Base-by-base conservation (phyloP, 53 echinoderm and acorn worm genomes). In the Arbacia lixula region DNA sequence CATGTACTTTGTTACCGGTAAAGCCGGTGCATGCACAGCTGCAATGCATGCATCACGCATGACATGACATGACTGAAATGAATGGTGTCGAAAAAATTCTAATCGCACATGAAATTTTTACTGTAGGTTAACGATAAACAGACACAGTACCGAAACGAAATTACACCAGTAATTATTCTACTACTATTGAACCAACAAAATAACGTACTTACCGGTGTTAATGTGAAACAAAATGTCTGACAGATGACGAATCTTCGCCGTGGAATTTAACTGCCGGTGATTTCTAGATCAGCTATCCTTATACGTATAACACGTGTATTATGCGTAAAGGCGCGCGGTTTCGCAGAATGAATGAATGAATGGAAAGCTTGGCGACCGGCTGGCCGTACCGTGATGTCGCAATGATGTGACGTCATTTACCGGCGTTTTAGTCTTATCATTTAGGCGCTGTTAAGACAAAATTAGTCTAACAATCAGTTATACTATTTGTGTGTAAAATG, bases 351-450 rank as follows among this genome's bases (percentile, higher is more conserved):
- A 66, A 66, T 60, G 60, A 60, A 60, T 60, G 60, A 28, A 25
- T 60, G 25, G 33, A 31, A 14, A n/a, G 2, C 16, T 17, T 20
- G 26, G 26, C n/a, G n/a, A n/a, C n/a, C n/a, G n/a, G n/a, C n/a
- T n/a, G n/a, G n/a, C n/a, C n/a, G n/a, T n/a, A n/a, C n/a, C 21
- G 21, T n/a, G 24, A 36, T 21, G 66, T 66, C 66, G 66, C 66
- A 66, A 66, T 66, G 36, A 38, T 20, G 38, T 66, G 66, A 66
- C 66, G 66, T 66, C 66, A 66, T 36, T 17, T 37, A 38, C 66
- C 66, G 66, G 66, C 38, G 8, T 37, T 56, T 56, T 37, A n/a
- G n/a, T n/a, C n/a, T n/a, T n/a, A n/a, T n/a, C n/a, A n/a, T n/a
- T n/a, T n/a, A n/a, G n/a, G n/a, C n/a, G n/a, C n/a, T n/a, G n/a